Base-by-base conservation (phyloP, 2,113 vertebrate genomes). In the Laterallus jamaicensis region DNA sequence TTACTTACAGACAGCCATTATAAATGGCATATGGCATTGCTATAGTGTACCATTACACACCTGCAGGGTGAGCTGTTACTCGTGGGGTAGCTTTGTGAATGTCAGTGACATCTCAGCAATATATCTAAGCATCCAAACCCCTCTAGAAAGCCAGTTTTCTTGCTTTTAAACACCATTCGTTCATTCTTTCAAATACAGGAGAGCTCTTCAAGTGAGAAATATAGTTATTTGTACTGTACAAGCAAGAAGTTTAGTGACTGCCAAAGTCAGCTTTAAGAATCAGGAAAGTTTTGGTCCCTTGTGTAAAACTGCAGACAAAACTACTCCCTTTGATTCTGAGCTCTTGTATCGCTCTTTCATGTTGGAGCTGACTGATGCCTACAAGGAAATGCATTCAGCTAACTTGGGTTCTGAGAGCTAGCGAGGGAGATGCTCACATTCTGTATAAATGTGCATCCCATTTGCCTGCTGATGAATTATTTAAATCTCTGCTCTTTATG, bases 401-500 rank as follows among this genome's bases (percentile, higher is more conserved):
- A 74, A 56, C 76, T 75, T 37, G 42, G 49, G 58, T 74, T 96
- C 58, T 66, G 60, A 90, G 75, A 90, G 63, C 62, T 44, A 91
- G 91, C 39, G 4, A 82, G 94, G 67, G 90, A 95, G 93, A 85
- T 63, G 58, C 40, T 91, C 83, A 87, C 31, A 37, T 87, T 91
- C 90, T n/a, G 26, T 76, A 75, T 76, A 80, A 87, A 85, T 66
- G 87, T 94, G 67, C 63, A 58, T 94, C 52, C 54, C 3, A 0
- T 79, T 95, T 91, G 84, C 70, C 74, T 92, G n/a, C 70, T 88
- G 70, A 73, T 97, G 63, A 95, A 94, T 95, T 96, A 95, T 95
- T 97, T 78, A 95, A 84, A 75, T 37, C 54, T 54, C 37, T 86
- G 89, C 81, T 97, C 92, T 95, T 96, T 96, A 64, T 94, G 81